These are phyloP conservation scores for Chinchilla lanigera DNA, from an alignment of 2,113 vertebrate species.

Conservation along the genomic window DNA sequence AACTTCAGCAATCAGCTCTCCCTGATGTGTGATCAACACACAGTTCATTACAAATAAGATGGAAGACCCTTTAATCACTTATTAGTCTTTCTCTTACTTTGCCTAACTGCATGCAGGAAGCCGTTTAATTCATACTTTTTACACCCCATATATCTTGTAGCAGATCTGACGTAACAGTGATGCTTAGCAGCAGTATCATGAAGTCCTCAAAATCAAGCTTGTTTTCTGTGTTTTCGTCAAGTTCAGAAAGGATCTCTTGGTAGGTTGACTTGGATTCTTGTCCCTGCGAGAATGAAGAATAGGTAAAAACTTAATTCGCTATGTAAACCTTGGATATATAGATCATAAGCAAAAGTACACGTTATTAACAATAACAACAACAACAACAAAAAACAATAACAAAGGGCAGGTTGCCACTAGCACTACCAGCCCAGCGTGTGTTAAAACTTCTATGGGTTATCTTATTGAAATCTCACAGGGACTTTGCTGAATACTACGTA, in stretches of 20 bases:
- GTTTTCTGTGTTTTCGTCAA: constrained; percentile 84
- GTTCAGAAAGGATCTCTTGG: constrained; percentile 86
- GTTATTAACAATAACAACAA: background rate
- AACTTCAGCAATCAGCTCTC: background rate
- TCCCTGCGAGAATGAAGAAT: constrained; percentile 81
- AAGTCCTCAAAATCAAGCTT: constrained; percentile 90
- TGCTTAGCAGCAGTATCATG: constrained; percentile 87
- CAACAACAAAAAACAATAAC: background rate
- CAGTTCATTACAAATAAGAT: background rate
- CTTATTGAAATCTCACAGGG: background rate
- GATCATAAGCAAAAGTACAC: background rate
- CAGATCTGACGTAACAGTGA: constrained; percentile 87
- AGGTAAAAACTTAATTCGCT: background rate
- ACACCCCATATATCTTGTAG: constrained; percentile 82
- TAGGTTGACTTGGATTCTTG: constrained; percentile 89
- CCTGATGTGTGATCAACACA: background rate
- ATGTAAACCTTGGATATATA: background rate
- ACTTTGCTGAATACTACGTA: background rate
- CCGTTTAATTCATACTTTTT: constrained; percentile 79
- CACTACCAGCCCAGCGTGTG: too few relatives aligned
- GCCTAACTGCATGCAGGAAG: background rate
- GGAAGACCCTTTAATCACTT: background rate
- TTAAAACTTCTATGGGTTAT: background rate
- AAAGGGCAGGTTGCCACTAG: background rate
- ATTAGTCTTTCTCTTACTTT: background rate